A percentile compares a stretch with the other conserved stretches of the same genome.
Evolutionary conservation across 2,113 vertebrate genomes (phyloP).

Genomic region (Toxotes jaculatrix): DNA sequence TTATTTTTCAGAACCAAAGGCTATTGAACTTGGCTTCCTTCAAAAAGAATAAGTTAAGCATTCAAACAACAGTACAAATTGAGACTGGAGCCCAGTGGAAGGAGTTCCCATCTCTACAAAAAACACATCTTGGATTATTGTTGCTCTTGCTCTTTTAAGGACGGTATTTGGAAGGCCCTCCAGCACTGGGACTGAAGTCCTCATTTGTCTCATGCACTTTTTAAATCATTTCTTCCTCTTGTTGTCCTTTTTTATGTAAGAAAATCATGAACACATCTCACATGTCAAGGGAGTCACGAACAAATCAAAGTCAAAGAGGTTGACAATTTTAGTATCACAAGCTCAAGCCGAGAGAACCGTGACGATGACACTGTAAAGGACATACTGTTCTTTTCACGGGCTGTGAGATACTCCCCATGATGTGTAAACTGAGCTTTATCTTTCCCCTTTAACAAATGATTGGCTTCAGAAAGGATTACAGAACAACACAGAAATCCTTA

Average conservation of each 20-base stretch:
- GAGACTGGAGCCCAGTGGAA: neutral
- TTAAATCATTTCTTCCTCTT: neutral
- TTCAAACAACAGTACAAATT: slow-evolving; percentile 8
- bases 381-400: no score
- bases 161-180: neutral
- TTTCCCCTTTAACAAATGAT: no score
- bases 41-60: slow-evolving; percentile 3
- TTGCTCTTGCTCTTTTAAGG: slow-evolving; percentile 4
- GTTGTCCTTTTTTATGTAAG: neutral
- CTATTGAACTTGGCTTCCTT: slow-evolving; percentile 40
- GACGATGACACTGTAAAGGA: no score
- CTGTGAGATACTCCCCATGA: no score
- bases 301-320: neutral
- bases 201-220: neutral
- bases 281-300: neutral
- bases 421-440: no score
- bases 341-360: no score
- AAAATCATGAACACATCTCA: neutral
- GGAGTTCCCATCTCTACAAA: neutral
- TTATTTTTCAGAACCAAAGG: slow-evolving; percentile 1
- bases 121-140: neutral
- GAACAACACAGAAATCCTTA: no score
- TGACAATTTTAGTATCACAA: neutral
- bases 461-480: no score
- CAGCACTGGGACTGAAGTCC: neutral